Evolutionary conservation across 2,797 vertebrate species (phyloP).

Genomic region (Melanotaenia pygmaea): DNA sequence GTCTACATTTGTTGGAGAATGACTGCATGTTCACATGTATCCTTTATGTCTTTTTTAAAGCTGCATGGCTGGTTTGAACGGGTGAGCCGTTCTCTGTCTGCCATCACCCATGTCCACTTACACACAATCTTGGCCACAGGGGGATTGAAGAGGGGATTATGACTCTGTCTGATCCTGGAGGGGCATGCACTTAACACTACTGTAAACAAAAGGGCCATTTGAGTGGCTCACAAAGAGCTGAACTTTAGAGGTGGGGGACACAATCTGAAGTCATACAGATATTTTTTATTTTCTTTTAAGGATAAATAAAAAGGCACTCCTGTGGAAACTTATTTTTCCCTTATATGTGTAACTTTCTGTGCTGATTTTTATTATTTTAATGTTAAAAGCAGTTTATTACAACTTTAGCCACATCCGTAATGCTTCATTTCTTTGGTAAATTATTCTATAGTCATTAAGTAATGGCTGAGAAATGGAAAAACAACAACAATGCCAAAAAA

Average conservation of each 20-base stretch:
- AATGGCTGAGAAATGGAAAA: background rate
- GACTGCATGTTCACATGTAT: constrained; percentile 9
- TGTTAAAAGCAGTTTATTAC: constrained; percentile 5
- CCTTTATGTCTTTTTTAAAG: constrained; percentile 37
- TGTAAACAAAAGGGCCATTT: constrained; percentile 78
- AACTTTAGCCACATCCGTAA: background rate
- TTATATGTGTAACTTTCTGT: background rate
- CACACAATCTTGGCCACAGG: constrained; percentile 73
- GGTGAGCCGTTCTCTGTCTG: constrained; percentile 74
- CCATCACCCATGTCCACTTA: constrained; percentile 81
- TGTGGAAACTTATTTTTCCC: background rate
- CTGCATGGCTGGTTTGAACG: constrained; percentile 33
- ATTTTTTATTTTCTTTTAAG: constrained; percentile 1
- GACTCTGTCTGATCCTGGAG: constrained; percentile 78
- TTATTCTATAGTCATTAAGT: background rate
- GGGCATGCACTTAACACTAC: constrained; percentile 79
- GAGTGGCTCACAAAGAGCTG: constrained; percentile 66
- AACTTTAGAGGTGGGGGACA: constrained; percentile 50
- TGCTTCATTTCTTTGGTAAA: background rate
- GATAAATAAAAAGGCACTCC: background rate
- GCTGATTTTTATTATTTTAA: background rate
- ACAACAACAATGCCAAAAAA: background rate
- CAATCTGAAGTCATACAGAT: constrained; percentile 15
- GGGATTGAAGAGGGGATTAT: constrained; percentile 82
- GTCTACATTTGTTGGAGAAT: background rate